A percentile compares a stretch with the other conserved stretches of the same genome.
phyloP scores from a whole-genome alignment of 2,888 invertebrate species.

The Sarcophaga rosellei region DNA sequence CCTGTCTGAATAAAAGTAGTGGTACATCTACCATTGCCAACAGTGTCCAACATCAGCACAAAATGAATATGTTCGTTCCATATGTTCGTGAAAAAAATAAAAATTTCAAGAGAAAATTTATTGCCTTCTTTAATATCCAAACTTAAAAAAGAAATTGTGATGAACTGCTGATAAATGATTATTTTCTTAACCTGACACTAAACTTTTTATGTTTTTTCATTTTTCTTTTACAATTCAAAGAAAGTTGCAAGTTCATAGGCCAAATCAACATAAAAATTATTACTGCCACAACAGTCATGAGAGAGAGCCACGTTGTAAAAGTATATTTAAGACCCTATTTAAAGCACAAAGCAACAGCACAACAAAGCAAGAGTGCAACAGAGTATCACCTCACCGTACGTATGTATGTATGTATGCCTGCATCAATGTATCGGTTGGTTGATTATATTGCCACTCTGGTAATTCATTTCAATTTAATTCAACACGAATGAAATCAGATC shows the following conservation, averaged over 20 bases:
- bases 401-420: too few relatives aligned
- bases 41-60: too few relatives aligned
- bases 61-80: too few relatives aligned
- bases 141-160: too few relatives aligned
- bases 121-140: too few relatives aligned
- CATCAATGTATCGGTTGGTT: neutral
- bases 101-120: too few relatives aligned
- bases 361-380: neutral
- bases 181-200: neutral
- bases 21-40: too few relatives aligned
- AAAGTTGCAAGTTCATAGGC: conserved; percentile 62
- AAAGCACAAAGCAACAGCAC: neutral
- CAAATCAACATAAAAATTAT: conserved; percentile 44
- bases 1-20: too few relatives aligned
- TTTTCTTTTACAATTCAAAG: conserved; percentile 32
- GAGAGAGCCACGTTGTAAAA: neutral
- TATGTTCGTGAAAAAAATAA: too few relatives aligned
- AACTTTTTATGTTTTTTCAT: neutral
- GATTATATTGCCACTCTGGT: conserved; percentile 5
- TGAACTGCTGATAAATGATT: neutral
- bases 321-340: conserved; percentile 9
- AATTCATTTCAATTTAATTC: conserved; percentile 42
- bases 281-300: conserved; percentile 18
- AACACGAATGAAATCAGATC: conserved; percentile 19
- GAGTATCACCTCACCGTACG: too few relatives aligned